Evolutionary conservation across 2,113 vertebrate genomes (phyloP).

Genomic region (Pygoscelis adeliae): DNA sequence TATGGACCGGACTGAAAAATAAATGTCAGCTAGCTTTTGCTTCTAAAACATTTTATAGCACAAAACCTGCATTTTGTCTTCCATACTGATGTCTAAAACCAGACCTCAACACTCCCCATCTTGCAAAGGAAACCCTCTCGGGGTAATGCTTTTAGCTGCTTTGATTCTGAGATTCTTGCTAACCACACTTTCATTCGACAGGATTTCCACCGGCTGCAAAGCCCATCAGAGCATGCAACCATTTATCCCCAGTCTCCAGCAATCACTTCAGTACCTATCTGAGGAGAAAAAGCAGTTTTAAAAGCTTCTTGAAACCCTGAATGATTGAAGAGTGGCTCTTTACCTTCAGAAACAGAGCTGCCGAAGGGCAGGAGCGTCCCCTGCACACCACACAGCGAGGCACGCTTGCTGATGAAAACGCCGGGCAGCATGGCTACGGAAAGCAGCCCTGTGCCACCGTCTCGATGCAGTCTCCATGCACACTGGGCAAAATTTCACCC

Average conservation of each 20-base stretch:
- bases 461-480: neutral
- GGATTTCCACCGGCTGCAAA: neutral
- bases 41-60: neutral
- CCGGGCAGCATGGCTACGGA: neutral
- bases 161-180: neutral
- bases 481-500: neutral
- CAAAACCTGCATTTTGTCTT: constrained; percentile 17
- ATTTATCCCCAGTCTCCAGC: neutral
- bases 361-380: neutral
- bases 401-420: neutral
- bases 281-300: neutral
- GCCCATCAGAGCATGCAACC: neutral
- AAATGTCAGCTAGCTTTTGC: neutral
- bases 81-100: neutral
- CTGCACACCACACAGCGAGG: neutral
- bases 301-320: neutral
- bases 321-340: neutral
- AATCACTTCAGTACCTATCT: neutral
- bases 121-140: neutral
- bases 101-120: neutral
- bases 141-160: neutral
- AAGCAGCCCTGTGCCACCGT: neutral
- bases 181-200: neutral
- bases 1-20: neutral
- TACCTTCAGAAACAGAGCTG: neutral